These are phyloP conservation scores for Alauda arvensis DNA, from an alignment of 2,797 vertebrate genomes.

Conservation along the genomic window DNA sequence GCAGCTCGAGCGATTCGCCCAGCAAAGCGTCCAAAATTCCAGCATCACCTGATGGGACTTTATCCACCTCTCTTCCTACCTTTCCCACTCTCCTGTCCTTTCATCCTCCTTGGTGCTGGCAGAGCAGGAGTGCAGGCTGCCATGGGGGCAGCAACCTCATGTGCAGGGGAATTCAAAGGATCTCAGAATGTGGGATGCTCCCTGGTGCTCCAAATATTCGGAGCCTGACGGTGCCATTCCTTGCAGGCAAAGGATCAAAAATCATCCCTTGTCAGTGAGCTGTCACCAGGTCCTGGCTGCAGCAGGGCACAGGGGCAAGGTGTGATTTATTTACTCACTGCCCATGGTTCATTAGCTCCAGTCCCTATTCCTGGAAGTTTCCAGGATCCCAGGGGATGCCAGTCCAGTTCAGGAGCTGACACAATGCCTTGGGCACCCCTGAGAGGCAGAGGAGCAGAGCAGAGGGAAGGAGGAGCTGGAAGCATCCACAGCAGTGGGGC, in stretches of 20 bases:
- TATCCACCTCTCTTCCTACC: background rate
- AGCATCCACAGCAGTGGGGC: background rate
- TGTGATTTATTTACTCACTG: background rate
- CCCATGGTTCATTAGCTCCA: background rate
- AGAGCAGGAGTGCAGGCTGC: background rate
- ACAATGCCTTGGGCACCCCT: constrained; percentile 20
- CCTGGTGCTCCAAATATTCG: background rate
- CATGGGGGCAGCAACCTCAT: background rate
- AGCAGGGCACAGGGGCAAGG: constrained; percentile 16
- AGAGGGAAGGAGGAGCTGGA: background rate
- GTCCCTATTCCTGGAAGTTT: background rate
- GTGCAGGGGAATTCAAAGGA: background rate
- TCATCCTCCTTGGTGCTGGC: background rate
- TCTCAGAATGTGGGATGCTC: background rate
- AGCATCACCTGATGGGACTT: background rate
- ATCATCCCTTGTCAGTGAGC: background rate
- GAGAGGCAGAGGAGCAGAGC: background rate
- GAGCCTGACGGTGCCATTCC: background rate
- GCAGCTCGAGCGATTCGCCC: accelerated
- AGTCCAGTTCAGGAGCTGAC: constrained; percentile 39
- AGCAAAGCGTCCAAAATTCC: background rate
- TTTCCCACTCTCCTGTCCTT: background rate
- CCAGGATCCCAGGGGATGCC: background rate
- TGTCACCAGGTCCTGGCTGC: constrained; percentile 20
- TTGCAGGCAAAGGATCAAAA: constrained; percentile 31